phyloP scores from a whole-genome alignment of 2,797 vertebrate species.

The Acanthurus leucopareius region DNA sequence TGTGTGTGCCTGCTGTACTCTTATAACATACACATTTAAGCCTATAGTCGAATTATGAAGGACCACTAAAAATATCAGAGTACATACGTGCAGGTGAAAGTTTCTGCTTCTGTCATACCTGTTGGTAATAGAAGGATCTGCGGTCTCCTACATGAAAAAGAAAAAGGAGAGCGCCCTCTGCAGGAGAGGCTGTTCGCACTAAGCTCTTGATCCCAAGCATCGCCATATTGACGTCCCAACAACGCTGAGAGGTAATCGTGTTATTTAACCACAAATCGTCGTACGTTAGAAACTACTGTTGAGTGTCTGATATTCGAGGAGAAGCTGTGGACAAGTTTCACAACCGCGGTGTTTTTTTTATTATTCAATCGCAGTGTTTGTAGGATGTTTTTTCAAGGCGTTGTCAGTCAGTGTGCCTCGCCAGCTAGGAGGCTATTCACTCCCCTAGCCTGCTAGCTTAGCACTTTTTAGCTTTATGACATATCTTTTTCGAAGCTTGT shows the following conservation, averaged over 20 bases:
- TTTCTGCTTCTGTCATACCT: constrained; percentile 55
- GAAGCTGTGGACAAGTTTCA: constrained; percentile 23
- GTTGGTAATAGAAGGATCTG: constrained; percentile 63
- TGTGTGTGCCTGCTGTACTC: not conserved
- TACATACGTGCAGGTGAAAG: constrained; percentile 23
- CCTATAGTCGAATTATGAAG: not conserved
- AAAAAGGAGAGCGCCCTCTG: constrained; percentile 79
- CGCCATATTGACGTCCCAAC: constrained; percentile 90
- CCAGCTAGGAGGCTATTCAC: constrained; percentile 80
- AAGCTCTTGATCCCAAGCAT: constrained; percentile 83
- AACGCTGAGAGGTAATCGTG: constrained; percentile 86
- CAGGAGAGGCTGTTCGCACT: constrained; percentile 73
- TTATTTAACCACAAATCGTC: constrained; percentile 72
- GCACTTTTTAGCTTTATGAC: constrained; percentile 76
- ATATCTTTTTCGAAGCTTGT: constrained; percentile 54
- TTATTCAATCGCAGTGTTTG: constrained; percentile 44
- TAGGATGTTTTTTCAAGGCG: constrained; percentile 83
- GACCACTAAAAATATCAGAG: not conserved
- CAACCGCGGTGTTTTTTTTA: constrained; percentile 10
- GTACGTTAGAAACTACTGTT: constrained; percentile 15
- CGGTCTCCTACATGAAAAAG: constrained; percentile 25
- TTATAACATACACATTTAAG: not conserved
- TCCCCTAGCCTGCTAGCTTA: constrained; percentile 77
- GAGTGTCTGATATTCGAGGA: constrained; percentile 7
- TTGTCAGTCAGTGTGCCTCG: constrained; percentile 82